Percentiles rank a stretch among this genome's conserved stretches.
phyloP scores from a whole-genome alignment of 2,797 vertebrate species.

The Gymnothorax reevesii region DNA sequence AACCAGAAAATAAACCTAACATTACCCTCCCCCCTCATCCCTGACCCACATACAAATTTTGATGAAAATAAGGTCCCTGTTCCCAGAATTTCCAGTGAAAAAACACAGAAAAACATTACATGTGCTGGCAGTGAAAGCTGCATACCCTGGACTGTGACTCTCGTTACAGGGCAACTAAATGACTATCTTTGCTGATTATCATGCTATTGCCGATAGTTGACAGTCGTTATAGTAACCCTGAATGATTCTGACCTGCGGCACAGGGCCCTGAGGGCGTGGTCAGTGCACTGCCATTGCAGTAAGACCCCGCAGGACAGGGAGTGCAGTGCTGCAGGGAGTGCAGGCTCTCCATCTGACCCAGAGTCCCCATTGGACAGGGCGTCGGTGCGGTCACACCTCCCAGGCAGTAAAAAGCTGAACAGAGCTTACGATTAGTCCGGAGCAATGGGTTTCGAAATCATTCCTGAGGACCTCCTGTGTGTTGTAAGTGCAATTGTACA shows the following conservation, averaged over 20 bases:
- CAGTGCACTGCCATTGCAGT: constrained; percentile 72
- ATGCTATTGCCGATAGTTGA: too few species aligned
- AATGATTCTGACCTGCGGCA: constrained; percentile 69
- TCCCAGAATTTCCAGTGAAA: background rate
- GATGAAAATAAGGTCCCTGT: too few species aligned
- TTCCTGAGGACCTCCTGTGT: too few species aligned
- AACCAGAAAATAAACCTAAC: too few species aligned
- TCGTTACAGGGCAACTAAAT: too few species aligned
- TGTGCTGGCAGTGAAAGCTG: background rate
- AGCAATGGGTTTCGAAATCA: too few species aligned
- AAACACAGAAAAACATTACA: background rate
- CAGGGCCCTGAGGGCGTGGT: constrained; percentile 80
- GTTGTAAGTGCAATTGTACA: too few species aligned
- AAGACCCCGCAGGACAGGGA: constrained; percentile 75
- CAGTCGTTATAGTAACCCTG: background rate
- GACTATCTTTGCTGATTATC: background rate
- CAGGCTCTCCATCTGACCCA: constrained; percentile 58
- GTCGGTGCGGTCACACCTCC: constrained; percentile 60
- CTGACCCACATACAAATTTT: too few species aligned
- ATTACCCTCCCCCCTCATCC: too few species aligned
- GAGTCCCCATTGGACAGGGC: constrained; percentile 65
- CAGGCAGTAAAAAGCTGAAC: constrained; percentile 72
- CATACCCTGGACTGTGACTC: background rate
- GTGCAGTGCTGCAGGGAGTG: constrained; percentile 61
- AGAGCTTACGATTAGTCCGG: background rate